These are phyloP conservation scores for Cranoglanis bouderius DNA, from an alignment of 2,113 vertebrate genomes.

Conservation along the genomic window DNA sequence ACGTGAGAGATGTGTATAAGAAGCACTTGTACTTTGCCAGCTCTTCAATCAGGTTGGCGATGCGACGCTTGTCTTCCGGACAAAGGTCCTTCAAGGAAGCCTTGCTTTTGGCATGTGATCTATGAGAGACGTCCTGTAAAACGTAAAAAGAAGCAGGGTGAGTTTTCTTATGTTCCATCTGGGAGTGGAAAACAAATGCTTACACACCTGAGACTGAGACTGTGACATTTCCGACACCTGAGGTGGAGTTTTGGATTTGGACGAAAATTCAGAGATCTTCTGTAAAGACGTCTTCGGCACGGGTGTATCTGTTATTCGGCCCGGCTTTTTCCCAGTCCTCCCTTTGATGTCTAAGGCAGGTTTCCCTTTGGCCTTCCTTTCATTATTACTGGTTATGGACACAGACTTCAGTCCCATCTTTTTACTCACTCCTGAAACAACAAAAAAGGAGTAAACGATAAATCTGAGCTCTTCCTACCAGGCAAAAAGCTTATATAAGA, in stretches of 20 bases:
- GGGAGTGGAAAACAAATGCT: background rate
- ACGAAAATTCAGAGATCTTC: slow-evolving; percentile 11
- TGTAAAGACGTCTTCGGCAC: slow-evolving; percentile 35
- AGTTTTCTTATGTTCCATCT: background rate
- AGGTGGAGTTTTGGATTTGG: slow-evolving; percentile 29
- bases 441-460: background rate
- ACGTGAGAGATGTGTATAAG: background rate
- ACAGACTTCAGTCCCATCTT: slow-evolving; percentile 61
- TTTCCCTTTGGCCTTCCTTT: slow-evolving; percentile 64
- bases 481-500: background rate
- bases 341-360: slow-evolving; percentile 52
- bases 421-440: slow-evolving; percentile 65
- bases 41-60: slow-evolving; percentile 95
- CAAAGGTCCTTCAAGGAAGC: slow-evolving; percentile 93
- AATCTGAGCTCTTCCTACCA: background rate
- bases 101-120: slow-evolving; percentile 69
- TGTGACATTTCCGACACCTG: slow-evolving; percentile 18
- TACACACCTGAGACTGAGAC: slow-evolving; percentile 61
- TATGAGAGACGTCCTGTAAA: slow-evolving; percentile 71
- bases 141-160: background rate
- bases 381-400: slow-evolving; percentile 55
- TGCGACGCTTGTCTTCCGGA: slow-evolving; percentile 93
- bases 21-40: slow-evolving; percentile 84
- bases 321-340: slow-evolving; percentile 58
- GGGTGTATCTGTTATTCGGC: background rate